Conservation (phyloP, 2,113 vertebrate genomes). For the Colaptes auratus region DNA sequence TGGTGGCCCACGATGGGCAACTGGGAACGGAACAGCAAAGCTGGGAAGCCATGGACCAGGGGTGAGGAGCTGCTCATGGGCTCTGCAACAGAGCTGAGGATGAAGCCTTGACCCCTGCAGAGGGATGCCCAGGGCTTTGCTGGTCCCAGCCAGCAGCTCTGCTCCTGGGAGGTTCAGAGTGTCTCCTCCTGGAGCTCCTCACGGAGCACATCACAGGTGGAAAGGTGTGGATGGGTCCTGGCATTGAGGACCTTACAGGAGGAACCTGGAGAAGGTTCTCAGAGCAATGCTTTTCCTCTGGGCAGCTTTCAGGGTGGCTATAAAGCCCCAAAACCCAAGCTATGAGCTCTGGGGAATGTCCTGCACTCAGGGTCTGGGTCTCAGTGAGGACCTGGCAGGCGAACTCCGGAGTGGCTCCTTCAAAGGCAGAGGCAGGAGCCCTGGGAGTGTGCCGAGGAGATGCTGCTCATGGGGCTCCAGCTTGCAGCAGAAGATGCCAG, state of each 20-base stretch:
- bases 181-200: neutral
- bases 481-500: neutral
- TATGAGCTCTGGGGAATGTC: neutral
- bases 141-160: accelerated
- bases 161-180: neutral
- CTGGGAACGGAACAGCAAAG: neutral
- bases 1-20: accelerated
- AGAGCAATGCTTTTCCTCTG: neutral
- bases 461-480: neutral
- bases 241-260: neutral
- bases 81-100: neutral
- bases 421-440: neutral
- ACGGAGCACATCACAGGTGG: neutral
- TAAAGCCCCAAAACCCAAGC: neutral
- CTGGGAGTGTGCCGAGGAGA: neutral
- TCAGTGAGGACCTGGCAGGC: neutral
- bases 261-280: neutral
- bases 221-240: neutral
- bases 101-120: accelerated
- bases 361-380: neutral
- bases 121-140: too few species aligned
- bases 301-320: neutral
- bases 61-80: neutral
- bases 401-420: accelerated
- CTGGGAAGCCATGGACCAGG: accelerated